Base-by-base conservation (phyloP, 2,888 invertebrate genomes). In the Rhaphigaster nebulosa region DNA sequence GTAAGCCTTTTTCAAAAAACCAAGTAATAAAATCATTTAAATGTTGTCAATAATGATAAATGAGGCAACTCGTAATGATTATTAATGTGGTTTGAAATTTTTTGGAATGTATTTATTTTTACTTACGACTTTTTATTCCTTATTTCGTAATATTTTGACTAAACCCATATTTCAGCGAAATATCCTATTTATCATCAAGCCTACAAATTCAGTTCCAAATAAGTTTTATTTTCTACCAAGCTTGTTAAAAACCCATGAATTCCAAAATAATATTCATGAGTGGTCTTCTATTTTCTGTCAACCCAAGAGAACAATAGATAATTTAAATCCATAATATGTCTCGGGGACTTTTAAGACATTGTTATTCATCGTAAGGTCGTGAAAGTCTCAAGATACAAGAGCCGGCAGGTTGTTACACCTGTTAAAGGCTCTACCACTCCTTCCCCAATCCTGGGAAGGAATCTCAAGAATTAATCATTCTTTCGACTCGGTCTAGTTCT, bases 401-500 rank as follows among this genome's bases (percentile, higher is more conserved):
- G 20, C 34, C 34, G 18, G 70, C 84, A 84, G 84, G 45, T 45
- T 45, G 84, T 45, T 50, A 84, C 84, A 84, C 84, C 84, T 45
- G 84, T 84, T 76, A 29, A n/a, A n/a, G 84, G 84, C 45, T 45
- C 45, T 45, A 84, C 84, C 84, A 84, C 84, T 41, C 84, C 84
- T 50, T 50, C 45, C n/a, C 5, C 45, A 0, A 45, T 41, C 26
- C 41, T n/a, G 45, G 0, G 26, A 12, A 45, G 84, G 84, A 84
- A 84, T 84, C 45, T n/a, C 84, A 45, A 45, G 84, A 50, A 84
- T 84, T 84, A 84, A 84, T 84, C 84, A 50, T 84, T 50, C 45
- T 84, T 84, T 84, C 45, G 84, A 45, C 45, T 84, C 84, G 84
- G 45, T 84, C 84, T 50, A 84, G 84, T 84, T 84, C 84, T 26